Evolutionary conservation across 92 coral and sea anemone genomes (phyloP).

Genomic region (Bergia puertoricense): DNA sequence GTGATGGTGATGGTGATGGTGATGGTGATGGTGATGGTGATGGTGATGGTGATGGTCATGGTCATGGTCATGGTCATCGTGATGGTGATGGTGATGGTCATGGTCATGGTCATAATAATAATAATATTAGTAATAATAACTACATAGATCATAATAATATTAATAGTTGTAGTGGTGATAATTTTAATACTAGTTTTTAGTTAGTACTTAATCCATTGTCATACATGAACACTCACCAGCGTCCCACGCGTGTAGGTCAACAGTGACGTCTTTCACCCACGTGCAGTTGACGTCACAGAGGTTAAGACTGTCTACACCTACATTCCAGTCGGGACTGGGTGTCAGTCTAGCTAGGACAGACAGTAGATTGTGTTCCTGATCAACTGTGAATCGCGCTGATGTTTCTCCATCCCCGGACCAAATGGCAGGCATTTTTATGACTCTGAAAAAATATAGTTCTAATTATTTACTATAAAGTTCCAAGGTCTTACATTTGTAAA

Average conservation of each 20-base stretch:
- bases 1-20: no score
- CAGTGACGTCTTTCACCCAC: constrained; percentile 68
- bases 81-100: no score
- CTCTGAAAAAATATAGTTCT: constrained; percentile 45
- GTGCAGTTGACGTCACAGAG: constrained; percentile 86
- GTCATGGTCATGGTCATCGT: no score
- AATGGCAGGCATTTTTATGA: constrained; percentile 65
- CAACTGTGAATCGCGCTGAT: constrained; percentile 68
- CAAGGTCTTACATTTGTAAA: no score
- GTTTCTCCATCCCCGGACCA: constrained; percentile 68
- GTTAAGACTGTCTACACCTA: constrained; percentile 92
- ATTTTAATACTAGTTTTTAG: no score
- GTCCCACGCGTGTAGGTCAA: constrained; percentile 81
- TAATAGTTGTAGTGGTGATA: no score
- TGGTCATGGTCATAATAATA: no score
- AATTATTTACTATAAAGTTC: background rate
- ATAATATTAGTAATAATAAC: no score
- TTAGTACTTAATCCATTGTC: no score
- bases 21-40: no score
- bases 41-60: no score
- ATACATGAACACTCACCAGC: constrained; percentile 68
- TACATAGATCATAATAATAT: no score
- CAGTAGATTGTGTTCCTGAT: constrained; percentile 69
- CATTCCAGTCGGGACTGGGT: constrained; percentile 99
- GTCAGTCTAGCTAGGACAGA: constrained; percentile 77